Conservation (phyloP, 2,888 invertebrate species). For the Acronicta psi region DNA sequence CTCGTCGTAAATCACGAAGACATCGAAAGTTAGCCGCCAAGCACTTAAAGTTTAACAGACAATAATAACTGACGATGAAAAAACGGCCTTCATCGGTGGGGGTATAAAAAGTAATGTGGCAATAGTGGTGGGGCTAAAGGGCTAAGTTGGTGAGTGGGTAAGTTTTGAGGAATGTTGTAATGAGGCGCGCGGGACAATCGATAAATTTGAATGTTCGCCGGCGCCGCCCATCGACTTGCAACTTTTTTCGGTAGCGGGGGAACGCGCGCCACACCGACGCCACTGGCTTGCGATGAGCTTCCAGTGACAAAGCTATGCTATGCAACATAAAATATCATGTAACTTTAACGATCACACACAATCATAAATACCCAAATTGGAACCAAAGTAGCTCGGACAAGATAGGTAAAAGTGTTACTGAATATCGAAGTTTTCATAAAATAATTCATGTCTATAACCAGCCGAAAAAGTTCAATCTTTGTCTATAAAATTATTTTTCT, state of each 20-base stretch:
- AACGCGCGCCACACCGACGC: conserved; percentile 82
- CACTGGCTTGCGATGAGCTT: conserved; percentile 60
- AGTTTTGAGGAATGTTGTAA: conserved; percentile 88
- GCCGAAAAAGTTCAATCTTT: too few species aligned
- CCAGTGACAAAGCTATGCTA: conserved; percentile 49
- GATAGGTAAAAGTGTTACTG: too few species aligned
- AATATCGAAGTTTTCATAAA: too few species aligned
- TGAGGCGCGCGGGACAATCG: conserved; percentile 87
- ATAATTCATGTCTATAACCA: too few species aligned
- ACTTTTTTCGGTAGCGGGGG: conserved; percentile 87
- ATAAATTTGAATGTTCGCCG: conserved; percentile 89
- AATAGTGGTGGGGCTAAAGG: conserved; percentile 82
- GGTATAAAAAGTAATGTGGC: conserved; percentile 86
- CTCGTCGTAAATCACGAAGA: conserved; percentile 86
- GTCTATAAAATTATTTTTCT: too few species aligned
- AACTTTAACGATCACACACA: neutral
- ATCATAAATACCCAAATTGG: too few species aligned
- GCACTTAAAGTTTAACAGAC: conserved; percentile 89
- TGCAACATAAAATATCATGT: conserved; percentile 11
- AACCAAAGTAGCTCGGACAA: too few species aligned
- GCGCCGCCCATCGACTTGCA: conserved; percentile 87
- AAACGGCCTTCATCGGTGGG: conserved; percentile 76
- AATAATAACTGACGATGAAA: conserved; percentile 87
- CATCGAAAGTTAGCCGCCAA: conserved; percentile 87
- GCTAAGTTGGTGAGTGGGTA: conserved; percentile 85